phyloP scores from a whole-genome alignment of 2,797 vertebrate genomes.

The Pelobates cultripes region DNA sequence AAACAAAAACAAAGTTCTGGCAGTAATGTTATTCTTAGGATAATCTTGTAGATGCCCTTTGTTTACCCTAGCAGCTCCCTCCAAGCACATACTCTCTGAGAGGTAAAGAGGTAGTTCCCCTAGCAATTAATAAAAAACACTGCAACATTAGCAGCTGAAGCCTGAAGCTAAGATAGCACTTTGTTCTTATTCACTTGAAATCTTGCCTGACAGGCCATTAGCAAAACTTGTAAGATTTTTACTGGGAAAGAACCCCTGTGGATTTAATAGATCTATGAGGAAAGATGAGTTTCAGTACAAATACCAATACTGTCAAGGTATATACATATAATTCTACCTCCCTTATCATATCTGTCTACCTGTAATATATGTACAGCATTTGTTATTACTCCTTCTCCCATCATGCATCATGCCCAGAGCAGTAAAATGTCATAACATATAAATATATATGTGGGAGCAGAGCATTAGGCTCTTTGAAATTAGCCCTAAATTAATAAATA shows the following conservation, averaged over 20 bases:
- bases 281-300: conserved; percentile 33
- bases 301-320: neutral
- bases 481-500: too few relatives aligned
- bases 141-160: conserved; percentile 63
- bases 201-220: conserved; percentile 60
- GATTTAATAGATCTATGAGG: conserved; percentile 63
- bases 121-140: conserved; percentile 49
- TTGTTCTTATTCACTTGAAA: conserved; percentile 49
- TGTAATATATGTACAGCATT: too few relatives aligned
- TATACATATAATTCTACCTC: too few relatives aligned
- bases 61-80: conserved; percentile 53
- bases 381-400: too few relatives aligned
- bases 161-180: conserved; percentile 68
- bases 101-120: conserved; percentile 41
- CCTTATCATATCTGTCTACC: too few relatives aligned
- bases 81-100: conserved; percentile 56
- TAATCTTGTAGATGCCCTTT: conserved; percentile 51
- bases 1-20: conserved; percentile 49
- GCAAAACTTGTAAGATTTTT: conserved; percentile 55
- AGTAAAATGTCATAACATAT: too few relatives aligned
- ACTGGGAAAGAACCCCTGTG: conserved; percentile 64
- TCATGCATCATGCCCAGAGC: too few relatives aligned
- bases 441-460: too few relatives aligned
- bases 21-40: conserved; percentile 50
- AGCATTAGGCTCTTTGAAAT: too few relatives aligned